A percentile compares a stretch with the other conserved stretches of the same genome.
Conservation (phyloP, 2,113 vertebrate genomes). For the Muntiacus muntjak region DNA sequence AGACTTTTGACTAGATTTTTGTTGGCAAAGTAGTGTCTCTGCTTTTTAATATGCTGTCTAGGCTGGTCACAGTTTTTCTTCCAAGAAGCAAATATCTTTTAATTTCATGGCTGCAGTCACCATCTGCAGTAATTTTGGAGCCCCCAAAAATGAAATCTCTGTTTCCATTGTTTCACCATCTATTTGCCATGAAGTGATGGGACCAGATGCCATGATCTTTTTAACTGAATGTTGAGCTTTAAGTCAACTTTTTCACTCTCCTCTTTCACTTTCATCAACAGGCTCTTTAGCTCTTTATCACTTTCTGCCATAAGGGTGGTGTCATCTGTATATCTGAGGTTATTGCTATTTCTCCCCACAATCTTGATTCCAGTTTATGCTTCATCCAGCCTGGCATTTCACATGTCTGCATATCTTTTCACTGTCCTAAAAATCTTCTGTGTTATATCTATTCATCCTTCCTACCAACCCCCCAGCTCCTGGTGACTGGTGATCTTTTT, state of each 20-base stretch:
- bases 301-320: not conserved
- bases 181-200: not conserved
- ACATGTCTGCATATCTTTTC: not conserved
- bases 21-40: not conserved
- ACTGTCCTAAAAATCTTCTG: not conserved
- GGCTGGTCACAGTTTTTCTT: not conserved
- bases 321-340: not conserved
- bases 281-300: not conserved
- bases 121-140: not conserved
- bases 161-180: not conserved
- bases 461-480: not conserved
- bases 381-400: not conserved
- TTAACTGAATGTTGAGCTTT: not conserved
- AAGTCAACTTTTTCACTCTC: not conserved
- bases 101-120: not conserved
- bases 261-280: not conserved
- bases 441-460: not conserved
- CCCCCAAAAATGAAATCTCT: not conserved
- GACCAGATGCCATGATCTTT: not conserved
- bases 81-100: not conserved
- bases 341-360: not conserved
- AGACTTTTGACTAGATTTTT: not conserved
- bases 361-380: not conserved
- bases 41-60: not conserved
- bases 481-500: not conserved